Evolutionary conservation across 2,888 invertebrate species (phyloP), one percentile per base, ranked within the genome.

Genomic region (Molanna angustata): DNA sequence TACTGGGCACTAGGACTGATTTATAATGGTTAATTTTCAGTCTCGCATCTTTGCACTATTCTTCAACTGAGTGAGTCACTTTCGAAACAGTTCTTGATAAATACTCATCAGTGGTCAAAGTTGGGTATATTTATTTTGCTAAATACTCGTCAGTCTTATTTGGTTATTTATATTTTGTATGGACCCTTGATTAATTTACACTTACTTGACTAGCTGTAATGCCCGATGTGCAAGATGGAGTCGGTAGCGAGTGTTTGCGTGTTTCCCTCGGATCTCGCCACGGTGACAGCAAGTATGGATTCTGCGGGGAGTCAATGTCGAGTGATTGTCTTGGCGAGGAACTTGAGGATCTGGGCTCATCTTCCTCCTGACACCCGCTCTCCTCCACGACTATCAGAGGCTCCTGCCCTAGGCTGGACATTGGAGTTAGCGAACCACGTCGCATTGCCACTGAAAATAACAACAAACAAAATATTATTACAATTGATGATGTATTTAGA

Each of bases 191-290:
- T n/a, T n/a, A n/a, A n/a, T n/a, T n/a, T n/a, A n/a, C n/a, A n/a
- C n/a, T n/a, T n/a, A 90, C 90, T 80, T 91, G 90, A 61, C 90
- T 90, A 33, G 91, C 91, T 37, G 90, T 91, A 52, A 90, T 91
- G 44, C 91, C 91, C 51, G 88, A 85, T 19, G 88, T 87, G 64
- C 90, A 91, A 61, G 88, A 85, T 1, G 90, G 90, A 0, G 90
- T 90, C 1, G 91, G 91, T 62, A 91, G 72, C 18, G 90, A 91
- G 64, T 90, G 88, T 65, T 91, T 91, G 62, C 91, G 79, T 1
- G 85, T 82, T 62, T 86, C 86, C 48, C 85, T 73, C 46, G 82
- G 74, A 62, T 88, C 88, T 17, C 88, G 78, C 84, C 87, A 90
- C 3, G 91, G 91, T 0, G 90, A 90, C 49, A 91, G 70, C 44